A percentile compares a stretch with the other conserved stretches of the same genome.
Evolutionary conservation across 2,113 vertebrate genomes (phyloP).

Genomic region (Psittacara wagleri): DNA sequence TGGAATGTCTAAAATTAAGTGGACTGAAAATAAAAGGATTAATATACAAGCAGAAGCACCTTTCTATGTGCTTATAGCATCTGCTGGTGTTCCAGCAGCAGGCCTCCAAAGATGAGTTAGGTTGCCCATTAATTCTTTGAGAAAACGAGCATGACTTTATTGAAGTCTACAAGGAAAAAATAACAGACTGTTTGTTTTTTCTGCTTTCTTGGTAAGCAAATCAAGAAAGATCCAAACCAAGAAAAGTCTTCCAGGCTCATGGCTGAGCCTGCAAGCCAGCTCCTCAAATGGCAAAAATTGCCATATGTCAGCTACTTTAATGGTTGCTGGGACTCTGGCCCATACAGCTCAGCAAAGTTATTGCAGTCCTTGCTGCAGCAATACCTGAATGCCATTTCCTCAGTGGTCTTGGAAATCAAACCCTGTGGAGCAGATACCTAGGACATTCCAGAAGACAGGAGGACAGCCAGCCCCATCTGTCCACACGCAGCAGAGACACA

Average conservation of each 20-base stretch:
- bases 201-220: neutral
- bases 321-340: neutral
- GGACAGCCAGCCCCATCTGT: neutral
- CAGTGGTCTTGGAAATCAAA: neutral
- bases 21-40: neutral
- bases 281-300: neutral
- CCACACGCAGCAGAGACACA: neutral
- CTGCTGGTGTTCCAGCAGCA: neutral
- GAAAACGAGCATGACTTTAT: neutral
- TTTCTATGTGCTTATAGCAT: neutral
- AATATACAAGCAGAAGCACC: neutral
- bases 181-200: neutral
- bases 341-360: neutral
- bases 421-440: accelerated
- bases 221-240: neutral
- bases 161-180: neutral
- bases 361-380: neutral
- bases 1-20: neutral
- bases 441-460: neutral
- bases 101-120: neutral
- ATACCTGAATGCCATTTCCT: neutral
- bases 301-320: neutral
- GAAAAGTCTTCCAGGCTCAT: neutral
- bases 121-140: neutral
- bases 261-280: neutral